Conservation (phyloP, 1,140 invertebrate genomes). For the Whitmania pigra region DNA sequence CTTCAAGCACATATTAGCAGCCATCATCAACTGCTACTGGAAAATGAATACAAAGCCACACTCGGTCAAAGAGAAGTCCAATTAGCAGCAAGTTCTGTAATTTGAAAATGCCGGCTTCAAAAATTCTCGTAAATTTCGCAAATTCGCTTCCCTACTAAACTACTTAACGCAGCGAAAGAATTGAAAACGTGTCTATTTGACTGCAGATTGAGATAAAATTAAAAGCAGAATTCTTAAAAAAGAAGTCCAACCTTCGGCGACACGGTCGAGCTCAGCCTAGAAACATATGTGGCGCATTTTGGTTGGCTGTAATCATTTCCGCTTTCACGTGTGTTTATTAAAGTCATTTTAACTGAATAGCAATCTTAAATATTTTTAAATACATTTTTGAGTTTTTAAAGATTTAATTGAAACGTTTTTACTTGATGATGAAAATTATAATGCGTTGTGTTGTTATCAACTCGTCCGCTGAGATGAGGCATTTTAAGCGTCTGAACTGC, state of each 20-base stretch:
- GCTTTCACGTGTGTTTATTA: neutral
- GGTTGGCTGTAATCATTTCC: slow-evolving; percentile 14
- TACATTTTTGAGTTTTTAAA: no score
- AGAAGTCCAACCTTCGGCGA: neutral
- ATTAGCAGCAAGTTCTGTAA: slow-evolving; percentile 7
- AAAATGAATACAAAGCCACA: neutral
- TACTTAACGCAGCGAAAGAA: neutral
- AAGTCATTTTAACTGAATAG: no score
- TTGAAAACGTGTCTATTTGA: neutral
- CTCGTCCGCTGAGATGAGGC: no score
- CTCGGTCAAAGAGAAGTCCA: neutral
- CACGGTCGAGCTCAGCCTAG: no score
- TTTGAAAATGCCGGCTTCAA: slow-evolving; percentile 10
- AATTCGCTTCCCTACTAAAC: neutral
- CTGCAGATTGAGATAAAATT: neutral
- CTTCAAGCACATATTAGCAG: neutral
- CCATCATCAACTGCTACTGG: neutral
- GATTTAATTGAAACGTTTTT: no score
- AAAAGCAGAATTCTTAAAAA: neutral
- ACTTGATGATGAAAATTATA: no score
- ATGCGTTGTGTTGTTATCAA: no score
- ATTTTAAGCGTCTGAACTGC: no score
- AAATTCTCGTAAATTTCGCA: neutral
- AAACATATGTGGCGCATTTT: slow-evolving; percentile 15
- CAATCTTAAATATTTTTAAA: no score